Conservation (phyloP, 2,797 vertebrate species). For the Myotis myotis region DNA sequence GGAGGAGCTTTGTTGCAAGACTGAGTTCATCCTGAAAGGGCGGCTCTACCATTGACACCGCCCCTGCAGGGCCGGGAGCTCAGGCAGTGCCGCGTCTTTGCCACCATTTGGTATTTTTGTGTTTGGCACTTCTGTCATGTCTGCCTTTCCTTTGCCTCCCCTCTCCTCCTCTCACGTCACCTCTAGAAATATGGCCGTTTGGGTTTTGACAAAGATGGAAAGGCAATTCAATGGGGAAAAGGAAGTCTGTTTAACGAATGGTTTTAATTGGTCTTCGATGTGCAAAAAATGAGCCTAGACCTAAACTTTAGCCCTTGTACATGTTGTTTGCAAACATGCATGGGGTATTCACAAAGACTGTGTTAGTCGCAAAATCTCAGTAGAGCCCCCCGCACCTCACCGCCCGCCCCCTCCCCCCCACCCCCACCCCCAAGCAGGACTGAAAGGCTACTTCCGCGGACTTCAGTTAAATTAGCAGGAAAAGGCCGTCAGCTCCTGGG, state of each 20-base stretch:
- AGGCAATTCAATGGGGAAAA: not conserved
- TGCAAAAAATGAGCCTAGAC: no score
- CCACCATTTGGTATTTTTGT: not conserved
- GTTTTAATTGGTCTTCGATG: accelerated
- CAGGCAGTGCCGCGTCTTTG: accelerated
- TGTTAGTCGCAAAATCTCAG: not conserved
- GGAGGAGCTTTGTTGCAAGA: not conserved
- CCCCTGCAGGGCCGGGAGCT: accelerated
- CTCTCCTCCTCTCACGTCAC: not conserved
- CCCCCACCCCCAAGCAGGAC: not conserved
- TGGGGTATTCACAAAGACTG: not conserved
- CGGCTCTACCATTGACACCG: accelerated
- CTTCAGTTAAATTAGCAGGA: not conserved
- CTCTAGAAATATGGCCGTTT: not conserved
- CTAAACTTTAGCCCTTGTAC: accelerated
- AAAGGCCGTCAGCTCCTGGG: not conserved
- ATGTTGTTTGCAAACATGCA: not conserved
- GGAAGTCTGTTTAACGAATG: accelerated
- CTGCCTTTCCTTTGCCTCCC: not conserved
- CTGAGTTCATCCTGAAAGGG: accelerated
- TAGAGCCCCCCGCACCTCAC: no score
- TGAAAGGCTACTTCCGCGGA: not conserved
- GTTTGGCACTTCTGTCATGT: accelerated
- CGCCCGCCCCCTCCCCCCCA: no score
- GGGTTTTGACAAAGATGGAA: not conserved